Percentiles rank a stretch among this genome's conserved stretches.
Conservation (phyloP, 2,888 invertebrate species). For the Cyrtodaria siliqua region DNA sequence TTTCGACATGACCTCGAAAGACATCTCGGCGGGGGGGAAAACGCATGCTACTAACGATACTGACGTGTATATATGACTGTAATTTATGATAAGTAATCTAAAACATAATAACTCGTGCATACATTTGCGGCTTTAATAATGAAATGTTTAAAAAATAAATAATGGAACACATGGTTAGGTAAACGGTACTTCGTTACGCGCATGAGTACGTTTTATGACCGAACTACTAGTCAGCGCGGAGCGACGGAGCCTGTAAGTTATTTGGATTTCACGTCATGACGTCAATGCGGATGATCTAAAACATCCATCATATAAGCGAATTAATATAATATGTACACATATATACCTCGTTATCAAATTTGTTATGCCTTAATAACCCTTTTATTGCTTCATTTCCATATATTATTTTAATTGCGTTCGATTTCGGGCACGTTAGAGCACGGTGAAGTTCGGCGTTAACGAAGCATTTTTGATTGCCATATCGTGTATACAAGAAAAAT, state of each 20-base stretch:
- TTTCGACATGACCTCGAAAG: too few relatives aligned
- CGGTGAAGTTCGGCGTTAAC: not conserved
- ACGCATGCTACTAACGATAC: too few relatives aligned
- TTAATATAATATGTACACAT: not conserved
- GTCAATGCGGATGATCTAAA: conserved; percentile 21
- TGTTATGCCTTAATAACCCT: conserved; percentile 37
- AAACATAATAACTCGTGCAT: too few relatives aligned
- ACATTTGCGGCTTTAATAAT: too few relatives aligned
- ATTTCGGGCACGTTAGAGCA: conserved; percentile 13
- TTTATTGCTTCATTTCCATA: conserved; percentile 52
- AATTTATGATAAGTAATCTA: too few relatives aligned
- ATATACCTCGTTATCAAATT: conserved; percentile 49
- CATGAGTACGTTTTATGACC: conserved; percentile 23
- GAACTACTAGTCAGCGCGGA: conserved; percentile 28
- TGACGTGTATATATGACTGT: too few relatives aligned
- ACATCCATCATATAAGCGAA: conserved; percentile 19
- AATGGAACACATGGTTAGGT: not conserved
- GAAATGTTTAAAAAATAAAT: too few relatives aligned
- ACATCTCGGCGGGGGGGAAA: too few relatives aligned
- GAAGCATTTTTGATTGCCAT: conserved; percentile 1
- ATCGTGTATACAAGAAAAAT: conserved; percentile 4
- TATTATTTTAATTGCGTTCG: conserved; percentile 44
- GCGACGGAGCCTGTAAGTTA: conserved; percentile 32
- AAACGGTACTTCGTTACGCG: conserved; percentile 12
- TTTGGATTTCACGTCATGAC: conserved; percentile 32